Percentiles rank a stretch among this genome's conserved stretches.
phyloP scores from a whole-genome alignment of 2,888 invertebrate species.

The Tupiocoris notatus region DNA sequence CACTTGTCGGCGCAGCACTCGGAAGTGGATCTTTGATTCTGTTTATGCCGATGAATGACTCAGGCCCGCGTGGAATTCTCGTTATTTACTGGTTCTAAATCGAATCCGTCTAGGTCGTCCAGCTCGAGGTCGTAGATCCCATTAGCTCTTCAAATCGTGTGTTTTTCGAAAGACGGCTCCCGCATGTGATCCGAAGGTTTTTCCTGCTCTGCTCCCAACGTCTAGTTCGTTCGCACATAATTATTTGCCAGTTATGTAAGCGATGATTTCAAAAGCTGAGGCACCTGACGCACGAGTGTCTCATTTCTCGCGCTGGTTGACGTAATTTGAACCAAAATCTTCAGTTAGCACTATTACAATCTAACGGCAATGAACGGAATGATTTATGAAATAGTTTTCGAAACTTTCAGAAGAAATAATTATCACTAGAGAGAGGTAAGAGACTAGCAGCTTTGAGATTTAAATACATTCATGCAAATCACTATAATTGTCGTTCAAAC shows the following conservation, averaged over 20 bases:
- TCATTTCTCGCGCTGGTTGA: no score
- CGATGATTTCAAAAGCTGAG: background rate
- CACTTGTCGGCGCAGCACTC: background rate
- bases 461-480: no score
- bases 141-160: background rate
- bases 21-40: background rate
- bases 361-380: no score
- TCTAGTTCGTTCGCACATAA: no score
- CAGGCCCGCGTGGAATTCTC: background rate
- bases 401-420: no score
- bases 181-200: no score
- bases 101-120: background rate
- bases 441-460: no score
- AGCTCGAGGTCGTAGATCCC: background rate
- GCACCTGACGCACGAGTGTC: background rate
- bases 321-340: no score
- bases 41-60: background rate
- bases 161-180: background rate
- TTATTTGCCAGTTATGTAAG: background rate
- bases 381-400: no score
- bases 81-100: background rate
- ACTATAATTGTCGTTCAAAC: no score
- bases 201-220: background rate
- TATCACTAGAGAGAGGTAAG: no score
- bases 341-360: no score